These are phyloP conservation scores for Saimiri boliviensis DNA, from an alignment of 2,113 vertebrate genomes.

Conservation along the genomic window DNA sequence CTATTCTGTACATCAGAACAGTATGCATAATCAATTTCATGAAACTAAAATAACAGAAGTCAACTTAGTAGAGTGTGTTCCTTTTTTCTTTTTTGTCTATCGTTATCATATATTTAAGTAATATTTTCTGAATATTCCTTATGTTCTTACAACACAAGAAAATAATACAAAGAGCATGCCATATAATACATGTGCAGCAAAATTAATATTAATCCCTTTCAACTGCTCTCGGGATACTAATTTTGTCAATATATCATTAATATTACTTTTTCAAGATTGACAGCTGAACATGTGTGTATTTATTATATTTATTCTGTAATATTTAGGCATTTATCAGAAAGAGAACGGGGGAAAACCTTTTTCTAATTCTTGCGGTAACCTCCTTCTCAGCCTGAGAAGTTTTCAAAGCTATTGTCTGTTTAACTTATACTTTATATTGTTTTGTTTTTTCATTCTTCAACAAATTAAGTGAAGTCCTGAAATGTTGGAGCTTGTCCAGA, in stretches of 20 bases:
- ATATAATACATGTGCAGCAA: neutral
- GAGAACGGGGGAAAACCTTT: fast-evolving
- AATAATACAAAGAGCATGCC: neutral
- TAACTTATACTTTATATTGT: neutral
- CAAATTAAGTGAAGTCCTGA: neutral
- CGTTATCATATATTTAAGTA: neutral
- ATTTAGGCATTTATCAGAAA: neutral
- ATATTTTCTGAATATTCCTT: neutral
- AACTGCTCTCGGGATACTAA: neutral
- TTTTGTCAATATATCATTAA: neutral
- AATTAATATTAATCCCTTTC: neutral
- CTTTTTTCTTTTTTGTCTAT: neutral
- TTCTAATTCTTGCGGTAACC: neutral
- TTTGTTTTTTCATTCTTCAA: neutral
- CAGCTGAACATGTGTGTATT: neutral
- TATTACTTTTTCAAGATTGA: neutral
- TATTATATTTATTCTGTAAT: neutral
- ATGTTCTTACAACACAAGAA: neutral
- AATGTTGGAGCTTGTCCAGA: neutral
- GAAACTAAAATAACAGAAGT: neutral
- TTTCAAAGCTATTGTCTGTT: neutral
- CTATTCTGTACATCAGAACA: neutral
- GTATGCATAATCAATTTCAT: neutral
- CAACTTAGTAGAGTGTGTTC: neutral
- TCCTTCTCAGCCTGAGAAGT: neutral